Conservation (phyloP, 2,888 invertebrate genomes). For the Acanthosepion lycidas region DNA sequence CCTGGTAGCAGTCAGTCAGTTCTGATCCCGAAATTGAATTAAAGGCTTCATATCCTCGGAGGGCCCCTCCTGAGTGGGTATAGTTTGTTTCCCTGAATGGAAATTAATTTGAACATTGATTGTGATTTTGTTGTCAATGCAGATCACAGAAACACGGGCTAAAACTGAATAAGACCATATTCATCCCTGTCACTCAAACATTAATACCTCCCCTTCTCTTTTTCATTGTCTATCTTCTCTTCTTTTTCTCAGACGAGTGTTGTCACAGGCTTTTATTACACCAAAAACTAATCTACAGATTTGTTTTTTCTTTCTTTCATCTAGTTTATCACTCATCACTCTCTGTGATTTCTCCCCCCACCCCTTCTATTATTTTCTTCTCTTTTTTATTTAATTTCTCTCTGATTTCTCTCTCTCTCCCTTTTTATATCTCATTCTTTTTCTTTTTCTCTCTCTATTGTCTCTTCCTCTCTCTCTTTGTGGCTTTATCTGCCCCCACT, state of each 20-base stretch:
- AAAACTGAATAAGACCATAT: background rate
- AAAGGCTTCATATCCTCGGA: background rate
- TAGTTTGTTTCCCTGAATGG: constrained; percentile 40
- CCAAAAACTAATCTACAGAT: background rate
- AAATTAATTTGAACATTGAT: constrained; percentile 42
- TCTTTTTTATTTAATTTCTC: background rate
- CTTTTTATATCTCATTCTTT: background rate
- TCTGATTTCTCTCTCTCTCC: background rate
- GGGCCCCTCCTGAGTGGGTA: background rate
- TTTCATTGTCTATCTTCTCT: background rate
- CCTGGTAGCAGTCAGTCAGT: background rate
- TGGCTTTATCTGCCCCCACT: too few species aligned
- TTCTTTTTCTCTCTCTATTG: background rate
- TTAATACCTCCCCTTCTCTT: background rate
- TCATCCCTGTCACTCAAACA: background rate
- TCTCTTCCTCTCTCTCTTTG: background rate
- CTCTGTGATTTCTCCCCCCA: background rate
- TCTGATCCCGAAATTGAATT: constrained; percentile 33
- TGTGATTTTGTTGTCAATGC: constrained; percentile 42
- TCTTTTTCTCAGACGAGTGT: background rate
- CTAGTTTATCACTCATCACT: background rate
- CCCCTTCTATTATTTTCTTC: background rate
- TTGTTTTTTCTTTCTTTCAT: background rate
- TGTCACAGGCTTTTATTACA: background rate
- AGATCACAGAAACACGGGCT: background rate